Base-by-base conservation (phyloP, 2,797 vertebrate species). In the Mormyrus proboscirostris region DNA sequence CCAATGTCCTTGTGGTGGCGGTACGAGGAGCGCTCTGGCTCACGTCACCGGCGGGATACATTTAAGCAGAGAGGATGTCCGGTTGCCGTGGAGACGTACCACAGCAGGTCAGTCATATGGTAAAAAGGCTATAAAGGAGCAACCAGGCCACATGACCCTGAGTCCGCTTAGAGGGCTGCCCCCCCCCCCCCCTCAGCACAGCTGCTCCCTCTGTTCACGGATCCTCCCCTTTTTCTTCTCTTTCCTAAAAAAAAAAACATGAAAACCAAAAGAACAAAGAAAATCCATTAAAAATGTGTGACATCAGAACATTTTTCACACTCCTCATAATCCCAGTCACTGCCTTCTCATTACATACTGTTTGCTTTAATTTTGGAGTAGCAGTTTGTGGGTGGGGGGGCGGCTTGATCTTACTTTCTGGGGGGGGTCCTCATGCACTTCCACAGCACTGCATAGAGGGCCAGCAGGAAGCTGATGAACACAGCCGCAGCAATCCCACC, bases 381-480 rank as follows among this genome's bases (percentile, higher is more conserved):
- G 1, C 19, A 8, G 79, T 25, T 83, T n/a, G 44, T 44, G 16
- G 73, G 33, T n/a, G 29, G 2, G 53, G 10, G 29, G 33, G 3
- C 3, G 10, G 8, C 1, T 29, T 3, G 7, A n/a, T n/a, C 90
- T 90, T 47, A 92, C 92, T 88, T 93, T 10, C 59, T 82, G 22
- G 90, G 79, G 10, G 89, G 69, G 0, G 90, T 88, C 10, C 88
- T 88, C 91, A 93, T 93, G 88, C 91, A 93, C 89, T 89, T 91
- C 92, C 92, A 93, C 7, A 93, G 89, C 25, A 91, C 83, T 1
- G 92, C 73, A 51, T 93, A 93, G 6, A 93, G 89, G n/a, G 88
- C 88, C 59, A 93, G 90, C 62, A 93, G 88, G 84, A 93, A 91
- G 82, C 76, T 65, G 19, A 93, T 93, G 83, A 93, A 93, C 87